Evolutionary conservation across 2,113 vertebrate species (phyloP), one percentile per base, ranked within the genome.

Genomic region (Scortum barcoo): DNA sequence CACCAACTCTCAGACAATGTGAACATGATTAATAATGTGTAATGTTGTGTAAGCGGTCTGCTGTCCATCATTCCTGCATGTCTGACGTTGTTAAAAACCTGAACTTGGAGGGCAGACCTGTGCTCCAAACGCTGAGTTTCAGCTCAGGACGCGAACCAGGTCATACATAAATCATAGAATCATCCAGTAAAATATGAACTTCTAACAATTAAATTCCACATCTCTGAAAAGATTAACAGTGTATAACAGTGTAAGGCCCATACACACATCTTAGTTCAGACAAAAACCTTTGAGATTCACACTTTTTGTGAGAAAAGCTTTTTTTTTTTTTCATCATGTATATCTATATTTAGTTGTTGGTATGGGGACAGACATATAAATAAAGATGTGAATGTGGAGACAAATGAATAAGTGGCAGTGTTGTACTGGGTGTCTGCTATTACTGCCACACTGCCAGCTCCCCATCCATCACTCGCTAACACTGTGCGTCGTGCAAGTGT

Each of bases 11-110:
- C 71, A 86, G 81, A 88, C 84, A 83, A 86, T 77, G 70, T 84
- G 91, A 91, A 89, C 78, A 91, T 94, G 92, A 95, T 95, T 93
- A 95, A 95, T 93, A 94, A 92, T 86, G 85, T 92, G 85, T 93
- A 94, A 94, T 93, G 92, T 94, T 86, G 86, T 84, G 76, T 74
- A 88, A 92, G 89, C 85, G 22, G 88, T 85, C 83, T 58, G 72
- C 80, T 90, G 93, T 94, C 93, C 83, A 84, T 94, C 89, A 91
- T 69, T 86, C 50, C 54, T 65, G 51, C 53, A 54, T 36, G 78
- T 80, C 60, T 80, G 86, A 88, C 91, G 81, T 90, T 86, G 72
- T 85, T 81, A 58, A 86, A 82, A 83, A 84, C 54, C 60, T 76
- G 56, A 80, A 86, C 78, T 80, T 42, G 0, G 51, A 66, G 40